Conservation (phyloP, 2,888 invertebrate genomes). For the Ptilodon capucinus region DNA sequence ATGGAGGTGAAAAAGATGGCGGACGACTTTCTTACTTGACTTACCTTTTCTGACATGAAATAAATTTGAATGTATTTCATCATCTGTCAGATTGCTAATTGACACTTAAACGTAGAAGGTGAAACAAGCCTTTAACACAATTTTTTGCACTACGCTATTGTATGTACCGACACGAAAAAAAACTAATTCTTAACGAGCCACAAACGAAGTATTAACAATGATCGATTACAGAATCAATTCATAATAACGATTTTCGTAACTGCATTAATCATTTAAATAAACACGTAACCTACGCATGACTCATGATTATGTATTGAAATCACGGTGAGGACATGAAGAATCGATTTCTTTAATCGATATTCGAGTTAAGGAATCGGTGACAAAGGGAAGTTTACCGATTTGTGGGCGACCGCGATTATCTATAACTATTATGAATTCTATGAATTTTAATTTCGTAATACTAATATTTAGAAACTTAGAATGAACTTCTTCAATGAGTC, state of each 20-base stretch:
- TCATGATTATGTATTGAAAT: constrained; percentile 20
- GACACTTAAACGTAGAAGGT: not conserved
- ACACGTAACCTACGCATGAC: constrained; percentile 39
- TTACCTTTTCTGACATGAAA: no score
- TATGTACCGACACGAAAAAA: not conserved
- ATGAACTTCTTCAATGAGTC: no score
- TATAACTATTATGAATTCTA: constrained; percentile 2
- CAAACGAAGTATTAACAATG: not conserved
- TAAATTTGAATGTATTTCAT: no score
- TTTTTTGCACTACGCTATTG: not conserved
- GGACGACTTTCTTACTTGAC: no score
- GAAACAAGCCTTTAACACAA: not conserved
- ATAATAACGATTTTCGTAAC: constrained; percentile 26
- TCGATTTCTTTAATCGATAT: constrained; percentile 35
- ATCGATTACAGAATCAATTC: constrained; percentile 22
- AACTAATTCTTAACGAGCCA: constrained; percentile 5
- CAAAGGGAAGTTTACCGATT: constrained; percentile 45
- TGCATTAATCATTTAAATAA: constrained; percentile 30
- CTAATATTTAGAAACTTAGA: no score
- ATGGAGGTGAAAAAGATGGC: no score
- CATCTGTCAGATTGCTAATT: not conserved
- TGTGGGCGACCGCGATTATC: constrained; percentile 40
- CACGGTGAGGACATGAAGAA: constrained; percentile 39
- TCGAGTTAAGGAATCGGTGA: constrained; percentile 46
- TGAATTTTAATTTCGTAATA: not conserved